phyloP scores from a whole-genome alignment of 2,113 vertebrate species.

The Myrmophylax atrothorax region DNA sequence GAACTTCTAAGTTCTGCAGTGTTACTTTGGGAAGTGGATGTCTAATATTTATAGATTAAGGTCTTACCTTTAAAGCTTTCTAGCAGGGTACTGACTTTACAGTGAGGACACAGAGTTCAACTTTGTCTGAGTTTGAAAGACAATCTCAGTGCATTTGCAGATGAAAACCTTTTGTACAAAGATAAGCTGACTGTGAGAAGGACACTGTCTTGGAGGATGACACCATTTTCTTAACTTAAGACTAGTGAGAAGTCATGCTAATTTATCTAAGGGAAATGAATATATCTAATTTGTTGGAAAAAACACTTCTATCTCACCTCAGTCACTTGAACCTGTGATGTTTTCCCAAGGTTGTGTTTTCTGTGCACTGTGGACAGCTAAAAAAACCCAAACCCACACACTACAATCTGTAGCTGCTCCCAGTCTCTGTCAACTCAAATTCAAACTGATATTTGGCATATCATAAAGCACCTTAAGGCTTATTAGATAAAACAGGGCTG shows the following conservation, averaged over 20 bases:
- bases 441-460: not conserved
- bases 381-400: not conserved
- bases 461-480: not conserved
- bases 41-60: not conserved
- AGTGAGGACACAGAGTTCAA: not conserved
- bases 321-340: not conserved
- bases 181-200: not conserved
- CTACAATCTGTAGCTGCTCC: not conserved
- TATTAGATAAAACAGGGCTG: not conserved
- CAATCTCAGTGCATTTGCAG: not conserved
- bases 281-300: not conserved
- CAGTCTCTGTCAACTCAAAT: not conserved
- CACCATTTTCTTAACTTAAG: not conserved
- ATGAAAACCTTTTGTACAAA: not conserved
- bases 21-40: not conserved
- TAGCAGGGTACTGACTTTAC: not conserved
- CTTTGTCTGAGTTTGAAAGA: not conserved
- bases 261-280: not conserved
- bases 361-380: not conserved
- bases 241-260: not conserved
- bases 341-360: not conserved
- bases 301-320: not conserved
- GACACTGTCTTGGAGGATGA: not conserved
- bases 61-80: not conserved
- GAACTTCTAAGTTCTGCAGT: not conserved